Conservation (phyloP, 1,140 invertebrate genomes). For the Copidosoma floridanum region DNA sequence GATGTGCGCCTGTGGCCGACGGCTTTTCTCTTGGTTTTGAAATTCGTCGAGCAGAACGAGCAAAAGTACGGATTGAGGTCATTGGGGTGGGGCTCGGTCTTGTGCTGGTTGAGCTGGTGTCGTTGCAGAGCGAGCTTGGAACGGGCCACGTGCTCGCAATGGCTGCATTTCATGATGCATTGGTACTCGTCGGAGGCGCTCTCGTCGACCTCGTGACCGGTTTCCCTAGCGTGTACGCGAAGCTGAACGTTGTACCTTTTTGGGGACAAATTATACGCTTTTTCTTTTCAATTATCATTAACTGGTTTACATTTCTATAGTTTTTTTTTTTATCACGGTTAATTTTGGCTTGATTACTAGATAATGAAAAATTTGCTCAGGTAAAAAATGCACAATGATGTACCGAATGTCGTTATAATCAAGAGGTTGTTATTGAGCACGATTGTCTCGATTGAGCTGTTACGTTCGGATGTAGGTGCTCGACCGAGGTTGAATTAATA, state of each 20-base stretch:
- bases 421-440: too few relatives aligned
- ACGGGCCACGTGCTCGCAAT: constrained; percentile 61
- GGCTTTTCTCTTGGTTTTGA: constrained; percentile 62
- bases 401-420: too few relatives aligned
- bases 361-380: too few relatives aligned
- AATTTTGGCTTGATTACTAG: too few relatives aligned
- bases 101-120: constrained; percentile 55
- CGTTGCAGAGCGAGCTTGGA: constrained; percentile 66
- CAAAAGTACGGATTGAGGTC: constrained; percentile 60
- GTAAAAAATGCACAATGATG: too few relatives aligned
- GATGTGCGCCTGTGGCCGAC: constrained; percentile 66
- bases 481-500: too few relatives aligned
- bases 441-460: too few relatives aligned
- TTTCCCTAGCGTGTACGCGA: constrained; percentile 61
- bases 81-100: constrained; percentile 40
- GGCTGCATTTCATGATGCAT: constrained; percentile 60
- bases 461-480: too few relatives aligned
- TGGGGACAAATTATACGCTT: too few relatives aligned
- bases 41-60: constrained; percentile 65
- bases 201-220: constrained; percentile 54
- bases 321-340: too few relatives aligned
- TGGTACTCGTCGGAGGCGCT: constrained; percentile 67
- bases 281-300: too few relatives aligned
- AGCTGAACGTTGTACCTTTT: constrained; percentile 69
- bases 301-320: too few relatives aligned